Percentiles rank a stretch among this genome's conserved stretches.
phyloP scores from a whole-genome alignment of 2,113 vertebrate genomes.

The Xiphophorus hellerii region DNA sequence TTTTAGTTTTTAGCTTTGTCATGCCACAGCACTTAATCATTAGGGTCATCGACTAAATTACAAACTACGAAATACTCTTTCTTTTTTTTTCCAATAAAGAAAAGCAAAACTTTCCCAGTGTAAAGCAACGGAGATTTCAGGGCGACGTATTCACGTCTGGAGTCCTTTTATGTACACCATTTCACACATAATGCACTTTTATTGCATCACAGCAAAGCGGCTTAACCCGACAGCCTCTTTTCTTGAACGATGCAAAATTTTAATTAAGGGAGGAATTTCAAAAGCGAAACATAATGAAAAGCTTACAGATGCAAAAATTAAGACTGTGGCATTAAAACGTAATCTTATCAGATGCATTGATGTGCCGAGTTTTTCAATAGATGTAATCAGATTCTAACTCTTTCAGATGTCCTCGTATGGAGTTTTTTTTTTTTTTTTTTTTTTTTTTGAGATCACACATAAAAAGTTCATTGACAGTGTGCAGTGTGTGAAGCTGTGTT shows the following conservation, averaged over 20 bases:
- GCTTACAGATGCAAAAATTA: conserved; percentile 48
- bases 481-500: conserved; percentile 6
- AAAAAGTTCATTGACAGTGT: neutral
- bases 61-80: neutral
- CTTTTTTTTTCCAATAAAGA: neutral
- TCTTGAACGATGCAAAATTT: conserved; percentile 16
- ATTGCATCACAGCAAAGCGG: neutral
- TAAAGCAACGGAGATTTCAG: neutral
- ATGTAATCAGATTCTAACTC: conserved; percentile 48
- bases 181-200: neutral
- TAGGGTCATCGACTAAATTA: neutral
- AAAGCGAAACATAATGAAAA: conserved; percentile 45
- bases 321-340: conserved; percentile 30
- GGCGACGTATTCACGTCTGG: conserved; percentile 7
- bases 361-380: conserved; percentile 45
- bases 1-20: neutral
- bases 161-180: conserved; percentile 1
- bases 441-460: conserved; percentile 1
- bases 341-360: conserved; percentile 50
- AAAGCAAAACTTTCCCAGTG: neutral
- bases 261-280: conserved; percentile 40
- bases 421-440: neutral
- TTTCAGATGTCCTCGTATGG: conserved; percentile 9
- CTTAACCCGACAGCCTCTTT: conserved; percentile 11
- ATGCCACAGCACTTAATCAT: conserved; percentile 4